Percentiles rank a stretch among this genome's conserved stretches.
Conservation (phyloP, 2,797 vertebrate genomes). For the Sternotherus odoratus region DNA sequence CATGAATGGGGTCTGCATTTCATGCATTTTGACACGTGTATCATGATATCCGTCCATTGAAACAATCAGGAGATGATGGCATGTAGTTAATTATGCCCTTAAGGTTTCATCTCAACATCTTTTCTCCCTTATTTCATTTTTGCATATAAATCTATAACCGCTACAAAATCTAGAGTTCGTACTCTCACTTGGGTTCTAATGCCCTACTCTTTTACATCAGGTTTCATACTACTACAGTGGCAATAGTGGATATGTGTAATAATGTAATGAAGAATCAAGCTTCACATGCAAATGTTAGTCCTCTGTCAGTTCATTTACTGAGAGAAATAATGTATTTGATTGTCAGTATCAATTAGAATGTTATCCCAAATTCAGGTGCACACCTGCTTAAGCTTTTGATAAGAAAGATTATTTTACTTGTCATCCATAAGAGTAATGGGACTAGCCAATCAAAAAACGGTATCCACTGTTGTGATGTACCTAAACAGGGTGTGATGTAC, state of each 20-base stretch:
- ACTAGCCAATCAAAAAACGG: neutral
- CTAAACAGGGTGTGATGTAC: neutral
- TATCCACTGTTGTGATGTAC: neutral
- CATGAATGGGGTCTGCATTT: neutral
- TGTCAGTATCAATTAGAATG: accelerated
- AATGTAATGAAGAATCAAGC: neutral
- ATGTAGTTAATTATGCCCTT: neutral
- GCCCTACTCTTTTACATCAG: neutral
- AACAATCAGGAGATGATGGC: neutral
- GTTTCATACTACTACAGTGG: neutral
- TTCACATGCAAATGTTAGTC: neutral
- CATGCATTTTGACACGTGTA: neutral
- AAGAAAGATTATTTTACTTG: neutral
- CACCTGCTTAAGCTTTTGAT: neutral
- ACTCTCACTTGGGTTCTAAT: accelerated
- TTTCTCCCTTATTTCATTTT: neutral
- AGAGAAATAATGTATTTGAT: neutral
- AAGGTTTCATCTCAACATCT: neutral
- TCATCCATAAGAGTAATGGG: accelerated
- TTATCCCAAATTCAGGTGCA: neutral
- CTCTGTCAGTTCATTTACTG: neutral
- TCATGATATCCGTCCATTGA: neutral
- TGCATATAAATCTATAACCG: neutral
- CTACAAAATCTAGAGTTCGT: neutral
- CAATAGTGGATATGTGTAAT: neutral